These are phyloP conservation scores for Schizaphis graminum DNA, from an alignment of 2,888 invertebrate genomes.

Conservation along the genomic window DNA sequence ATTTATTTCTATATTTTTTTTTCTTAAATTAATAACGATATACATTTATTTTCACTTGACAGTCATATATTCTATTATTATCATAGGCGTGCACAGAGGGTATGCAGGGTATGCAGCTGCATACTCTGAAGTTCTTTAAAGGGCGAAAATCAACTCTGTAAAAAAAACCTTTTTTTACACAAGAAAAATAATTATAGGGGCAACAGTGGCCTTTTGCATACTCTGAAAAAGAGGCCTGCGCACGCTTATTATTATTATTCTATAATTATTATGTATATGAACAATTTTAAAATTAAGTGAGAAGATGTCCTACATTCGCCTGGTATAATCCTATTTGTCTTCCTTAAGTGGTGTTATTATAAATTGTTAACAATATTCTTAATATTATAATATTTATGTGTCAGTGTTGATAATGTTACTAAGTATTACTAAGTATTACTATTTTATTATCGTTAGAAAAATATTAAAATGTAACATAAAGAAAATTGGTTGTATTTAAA, in stretches of 20 bases:
- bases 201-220: too few species aligned
- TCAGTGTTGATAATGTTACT: constrained; percentile 12
- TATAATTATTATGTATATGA: background rate
- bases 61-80: background rate
- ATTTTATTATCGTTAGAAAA: constrained; percentile 32
- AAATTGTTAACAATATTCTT: constrained; percentile 44
- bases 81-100: too few species aligned
- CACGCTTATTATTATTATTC: background rate
- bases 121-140: too few species aligned
- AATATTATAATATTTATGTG: constrained; percentile 33
- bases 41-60: background rate
- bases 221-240: too few species aligned
- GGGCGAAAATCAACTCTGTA: too few species aligned
- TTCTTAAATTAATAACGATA: background rate
- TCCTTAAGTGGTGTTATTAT: constrained; percentile 46
- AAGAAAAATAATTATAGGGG: too few species aligned
- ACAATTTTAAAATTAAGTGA: background rate
- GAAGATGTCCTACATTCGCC: background rate
- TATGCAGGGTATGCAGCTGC: too few species aligned
- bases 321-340: constrained; percentile 39
- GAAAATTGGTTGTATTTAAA: constrained; percentile 1
- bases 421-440: constrained; percentile 30
- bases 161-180: too few species aligned
- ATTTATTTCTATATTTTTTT: background rate
- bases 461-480: background rate